Evolutionary conservation across 2,888 invertebrate genomes (phyloP), one percentile per base, ranked within the genome.

Genomic region (Atethmia centrago): DNA sequence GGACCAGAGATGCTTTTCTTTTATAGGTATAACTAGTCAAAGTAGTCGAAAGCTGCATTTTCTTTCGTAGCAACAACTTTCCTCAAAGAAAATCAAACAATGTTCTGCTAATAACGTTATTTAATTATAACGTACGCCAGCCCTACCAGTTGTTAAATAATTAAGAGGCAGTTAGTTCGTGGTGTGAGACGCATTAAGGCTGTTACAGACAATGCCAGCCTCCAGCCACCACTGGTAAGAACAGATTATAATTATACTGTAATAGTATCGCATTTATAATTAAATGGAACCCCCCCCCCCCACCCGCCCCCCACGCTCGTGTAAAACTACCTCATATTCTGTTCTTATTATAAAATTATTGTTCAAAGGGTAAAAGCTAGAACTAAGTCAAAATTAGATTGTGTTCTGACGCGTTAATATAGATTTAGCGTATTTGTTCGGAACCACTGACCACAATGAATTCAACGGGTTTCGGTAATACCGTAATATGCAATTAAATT

Each of bases 91-190:
- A 19, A n/a, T n/a, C 4, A 51, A 49, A 40, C 61, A 61, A 49
- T 25, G 40, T 53, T 53, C 63, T 19, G 25, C 21, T 67, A 72
- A 63, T 55, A 42, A 56, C 19, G 25, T 56, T 74, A 73, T 80
- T 64, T 47, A 31, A 79, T 53, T 47, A 31, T 42, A 80, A 47
- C 25, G 58, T 49, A 72, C 42, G 55, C 45, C 80, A 82, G 71
- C 77, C 77, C 64, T 71, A 74, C 40, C 89, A 89, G 86, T 90
- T 90, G 90, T 93, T 92, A 92, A 93, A 93, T 94, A 92, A 94
- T 94, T 94, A 94, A 92, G 89, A 92, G 91, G 85, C 90, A 91
- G 92, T 93, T 92, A 92, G 90, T 91, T 89, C 87, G 91, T 90
- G 92, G 92, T 92, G 88, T 87, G 88, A 88, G 89, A 85, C 88